Evolutionary conservation across 2,797 vertebrate species (phyloP).

Genomic region (Lepus oiostolus): DNA sequence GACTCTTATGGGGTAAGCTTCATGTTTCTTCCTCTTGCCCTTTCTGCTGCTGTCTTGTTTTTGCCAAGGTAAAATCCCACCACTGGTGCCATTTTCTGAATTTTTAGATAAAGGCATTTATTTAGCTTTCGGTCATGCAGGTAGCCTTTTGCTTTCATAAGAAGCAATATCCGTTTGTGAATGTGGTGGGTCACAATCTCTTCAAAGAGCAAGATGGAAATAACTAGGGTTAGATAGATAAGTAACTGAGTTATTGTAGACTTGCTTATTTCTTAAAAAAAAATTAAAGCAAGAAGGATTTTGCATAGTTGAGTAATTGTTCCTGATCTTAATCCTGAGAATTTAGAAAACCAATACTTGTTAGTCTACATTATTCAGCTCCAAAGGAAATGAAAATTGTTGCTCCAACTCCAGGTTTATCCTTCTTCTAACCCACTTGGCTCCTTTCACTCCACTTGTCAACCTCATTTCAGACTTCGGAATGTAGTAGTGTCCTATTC

Average conservation of each 20-base stretch:
- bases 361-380: constrained; percentile 8
- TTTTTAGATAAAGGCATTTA: not conserved
- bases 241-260: constrained; percentile 55
- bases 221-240: constrained; percentile 48
- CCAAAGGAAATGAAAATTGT: not conserved
- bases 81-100: not conserved
- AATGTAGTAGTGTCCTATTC: not conserved
- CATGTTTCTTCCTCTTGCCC: not conserved
- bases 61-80: constrained; percentile 2
- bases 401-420: not conserved
- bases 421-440: not conserved
- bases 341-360: not conserved
- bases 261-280: constrained; percentile 63
- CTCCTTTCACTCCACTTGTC: not conserved
- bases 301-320: constrained; percentile 18
- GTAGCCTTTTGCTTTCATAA: constrained; percentile 29
- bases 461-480: not conserved
- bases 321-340: constrained; percentile 54
- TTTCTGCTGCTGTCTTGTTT: not conserved
- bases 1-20: not conserved
- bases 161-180: not conserved
- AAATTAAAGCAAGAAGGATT: constrained; percentile 34
- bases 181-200: constrained; percentile 36
- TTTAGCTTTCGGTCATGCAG: not conserved
- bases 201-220: constrained; percentile 39